phyloP scores from a whole-genome alignment of 2,113 vertebrate species.

The Dicrurus megarhynchus region DNA sequence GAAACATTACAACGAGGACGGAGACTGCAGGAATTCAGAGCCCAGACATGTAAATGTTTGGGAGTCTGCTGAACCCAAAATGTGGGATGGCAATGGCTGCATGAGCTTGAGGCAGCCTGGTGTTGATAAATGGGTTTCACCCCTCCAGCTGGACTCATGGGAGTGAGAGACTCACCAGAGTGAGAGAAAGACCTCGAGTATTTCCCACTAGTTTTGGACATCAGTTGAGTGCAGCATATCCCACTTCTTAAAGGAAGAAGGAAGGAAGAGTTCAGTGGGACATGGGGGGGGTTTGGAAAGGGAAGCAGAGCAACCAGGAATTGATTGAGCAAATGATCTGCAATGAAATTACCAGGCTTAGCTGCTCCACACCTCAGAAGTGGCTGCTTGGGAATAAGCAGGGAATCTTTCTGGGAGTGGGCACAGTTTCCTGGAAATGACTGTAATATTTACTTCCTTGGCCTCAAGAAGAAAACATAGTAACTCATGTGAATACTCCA shows the following conservation, averaged over 20 bases:
- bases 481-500: neutral
- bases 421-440: neutral
- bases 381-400: neutral
- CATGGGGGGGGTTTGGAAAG: neutral
- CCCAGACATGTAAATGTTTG: neutral
- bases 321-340: rapidly evolving
- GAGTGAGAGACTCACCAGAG: neutral
- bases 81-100: neutral
- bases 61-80: neutral
- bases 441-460: neutral
- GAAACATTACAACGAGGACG: neutral
- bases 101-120: neutral
- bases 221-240: neutral
- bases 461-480: neutral
- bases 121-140: neutral
- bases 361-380: neutral
- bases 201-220: conserved; percentile 34
- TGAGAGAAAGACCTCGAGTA: neutral
- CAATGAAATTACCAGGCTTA: neutral
- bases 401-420: neutral
- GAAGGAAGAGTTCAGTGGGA: neutral
- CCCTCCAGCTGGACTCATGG: neutral
- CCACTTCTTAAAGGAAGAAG: conserved; percentile 1
- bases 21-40: neutral
- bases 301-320: neutral